phyloP scores from a whole-genome alignment of 2,113 vertebrate genomes.

The Semnornis frantzii region DNA sequence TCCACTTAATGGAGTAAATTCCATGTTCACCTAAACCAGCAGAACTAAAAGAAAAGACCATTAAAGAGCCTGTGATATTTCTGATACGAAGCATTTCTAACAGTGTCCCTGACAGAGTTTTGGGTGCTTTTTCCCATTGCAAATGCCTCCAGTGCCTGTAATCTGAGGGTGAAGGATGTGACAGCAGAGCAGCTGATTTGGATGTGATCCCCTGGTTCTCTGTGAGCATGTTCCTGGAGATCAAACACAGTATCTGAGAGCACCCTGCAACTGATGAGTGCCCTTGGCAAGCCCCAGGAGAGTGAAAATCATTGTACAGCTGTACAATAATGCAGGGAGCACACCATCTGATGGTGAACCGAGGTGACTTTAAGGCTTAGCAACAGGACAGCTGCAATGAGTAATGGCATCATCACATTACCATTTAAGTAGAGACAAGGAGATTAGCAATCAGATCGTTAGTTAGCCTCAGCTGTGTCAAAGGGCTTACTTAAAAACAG shows the following conservation, averaged over 20 bases:
- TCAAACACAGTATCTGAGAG: background rate
- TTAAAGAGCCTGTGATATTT: background rate
- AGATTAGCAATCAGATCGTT: conserved; percentile 1
- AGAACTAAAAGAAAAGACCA: background rate
- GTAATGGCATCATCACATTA: conserved; percentile 15
- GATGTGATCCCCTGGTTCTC: background rate
- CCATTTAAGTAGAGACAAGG: background rate
- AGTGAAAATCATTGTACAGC: background rate
- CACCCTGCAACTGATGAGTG: background rate
- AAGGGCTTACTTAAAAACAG: background rate
- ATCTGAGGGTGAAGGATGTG: background rate
- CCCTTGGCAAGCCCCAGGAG: background rate
- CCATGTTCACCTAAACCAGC: background rate
- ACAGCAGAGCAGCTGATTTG: background rate
- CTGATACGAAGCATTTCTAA: background rate
- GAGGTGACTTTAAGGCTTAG: conserved; percentile 12
- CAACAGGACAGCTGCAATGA: conserved; percentile 1
- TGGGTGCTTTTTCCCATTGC: background rate
- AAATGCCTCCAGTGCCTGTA: background rate
- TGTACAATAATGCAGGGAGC: background rate
- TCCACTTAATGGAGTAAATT: background rate
- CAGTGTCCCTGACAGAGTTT: background rate
- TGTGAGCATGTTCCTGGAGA: background rate
- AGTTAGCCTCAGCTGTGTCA: background rate
- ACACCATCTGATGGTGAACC: background rate